Base-by-base conservation (phyloP, 2,797 vertebrate genomes). In the Coregonus ussuriensis region DNA sequence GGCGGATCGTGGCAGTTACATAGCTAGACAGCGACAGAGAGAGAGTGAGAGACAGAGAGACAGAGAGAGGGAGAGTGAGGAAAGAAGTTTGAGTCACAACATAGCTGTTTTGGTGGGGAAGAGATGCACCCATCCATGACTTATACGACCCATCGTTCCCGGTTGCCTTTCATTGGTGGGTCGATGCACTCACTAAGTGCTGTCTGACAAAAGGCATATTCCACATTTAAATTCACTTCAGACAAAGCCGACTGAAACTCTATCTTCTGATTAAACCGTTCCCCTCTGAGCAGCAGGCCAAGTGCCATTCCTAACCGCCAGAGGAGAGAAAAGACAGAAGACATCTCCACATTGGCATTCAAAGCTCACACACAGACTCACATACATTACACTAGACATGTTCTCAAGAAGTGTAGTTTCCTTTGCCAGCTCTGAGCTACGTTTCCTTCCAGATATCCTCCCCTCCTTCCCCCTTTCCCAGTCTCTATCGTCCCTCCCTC, bases 161-260 rank as follows among this genome's bases (percentile, higher is more conserved):
- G 67, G 83, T 84, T 88, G 31, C 79, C 82, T 88, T 88, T 88
- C 83, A 72, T 82, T 74, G 81, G 70, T 7, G 9, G 85, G 92
- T 93, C 92, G 83, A 92, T 92, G 88, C 6, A 6, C 33, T 72
- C 82, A 73, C 79, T 84, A 86, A 92, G 88, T 90, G 88, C 86
- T 80, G 85, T 87, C 88, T 88, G 84, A 87, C 88, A 87, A 83
- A 89, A 88, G 84, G 87, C 88, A 90, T 87, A 91, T 87, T 89
- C 85, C 84, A 89, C 83, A 82, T 92, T 91, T 84, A 89, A 87
- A 88, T 86, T 82, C 77, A 82, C 85, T 86, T 86, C 82, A 77
- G 82, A 83, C 78, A 79, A 77, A 74, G 82, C 76, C 81, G 81
- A 77, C 83, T 81, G 84, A 86, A 91, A 88, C 81, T 85, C 83